Evolutionary conservation across 2,113 vertebrate genomes (phyloP).

Genomic region (Isichthys henryi): DNA sequence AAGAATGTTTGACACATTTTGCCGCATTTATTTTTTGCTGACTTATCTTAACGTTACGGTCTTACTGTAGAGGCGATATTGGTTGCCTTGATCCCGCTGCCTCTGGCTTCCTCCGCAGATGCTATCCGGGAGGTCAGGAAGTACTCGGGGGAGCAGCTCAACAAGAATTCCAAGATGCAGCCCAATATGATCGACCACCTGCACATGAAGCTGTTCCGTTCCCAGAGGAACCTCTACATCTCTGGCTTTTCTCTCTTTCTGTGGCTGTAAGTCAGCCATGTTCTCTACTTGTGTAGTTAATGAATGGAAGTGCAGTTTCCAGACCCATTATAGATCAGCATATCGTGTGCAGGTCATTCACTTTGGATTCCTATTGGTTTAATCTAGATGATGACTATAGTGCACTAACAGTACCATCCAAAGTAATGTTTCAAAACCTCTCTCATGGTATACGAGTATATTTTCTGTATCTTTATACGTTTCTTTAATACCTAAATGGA

Average conservation of each 20-base stretch:
- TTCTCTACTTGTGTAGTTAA: background rate
- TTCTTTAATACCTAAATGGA: background rate
- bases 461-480: background rate
- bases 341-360: background rate
- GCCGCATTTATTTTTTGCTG: background rate
- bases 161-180: conserved; percentile 53
- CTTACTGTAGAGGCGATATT: background rate
- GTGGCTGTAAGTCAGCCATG: conserved; percentile 78
- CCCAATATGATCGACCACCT: conserved; percentile 71
- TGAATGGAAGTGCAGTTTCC: background rate
- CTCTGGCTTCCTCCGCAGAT: conserved; percentile 58
- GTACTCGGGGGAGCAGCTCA: conserved; percentile 61
- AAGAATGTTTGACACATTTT: background rate
- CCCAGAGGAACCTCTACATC: conserved; percentile 94
- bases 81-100: background rate
- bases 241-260: conserved; percentile 94
- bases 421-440: background rate
- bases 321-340: background rate
- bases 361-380: background rate
- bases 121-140: conserved; percentile 85
- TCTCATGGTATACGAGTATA: background rate
- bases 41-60: background rate
- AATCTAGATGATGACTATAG: background rate
- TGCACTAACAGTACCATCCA: background rate
- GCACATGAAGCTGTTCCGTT: conserved; percentile 94